Evolutionary conservation across 2,797 vertebrate species (phyloP).

Genomic region (Paguma larvata): DNA sequence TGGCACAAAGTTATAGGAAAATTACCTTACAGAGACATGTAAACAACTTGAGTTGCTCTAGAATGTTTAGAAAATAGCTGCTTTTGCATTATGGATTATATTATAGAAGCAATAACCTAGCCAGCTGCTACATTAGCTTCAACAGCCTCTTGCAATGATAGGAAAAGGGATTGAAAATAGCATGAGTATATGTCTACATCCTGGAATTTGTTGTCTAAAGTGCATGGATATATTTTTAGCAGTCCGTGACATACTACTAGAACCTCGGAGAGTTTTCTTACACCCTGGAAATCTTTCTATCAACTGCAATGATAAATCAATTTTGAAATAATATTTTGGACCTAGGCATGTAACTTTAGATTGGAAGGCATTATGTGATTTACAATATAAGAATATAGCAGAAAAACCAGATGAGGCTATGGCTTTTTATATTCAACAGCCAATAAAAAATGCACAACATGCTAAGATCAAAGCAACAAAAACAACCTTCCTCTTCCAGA

Average conservation of each 20-base stretch:
- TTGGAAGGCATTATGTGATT: neutral
- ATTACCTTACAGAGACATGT: conserved; percentile 75
- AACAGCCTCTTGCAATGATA: conserved; percentile 81
- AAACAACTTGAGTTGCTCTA: conserved; percentile 84
- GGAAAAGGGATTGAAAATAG: conserved; percentile 73
- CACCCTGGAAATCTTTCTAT: conserved; percentile 57
- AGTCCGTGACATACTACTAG: conserved; percentile 79
- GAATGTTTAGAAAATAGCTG: conserved; percentile 83
- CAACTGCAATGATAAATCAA: conserved; percentile 45
- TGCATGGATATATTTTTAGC: conserved; percentile 81
- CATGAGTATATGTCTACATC: conserved; percentile 67
- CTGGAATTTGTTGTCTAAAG: conserved; percentile 72
- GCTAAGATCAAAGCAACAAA: conserved; percentile 79
- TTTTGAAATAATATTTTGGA: conserved; percentile 65
- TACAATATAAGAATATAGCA: conserved; percentile 9
- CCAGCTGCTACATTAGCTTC: conserved; percentile 84
- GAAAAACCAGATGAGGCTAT: conserved; percentile 58
- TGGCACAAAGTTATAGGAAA: conserved; percentile 83
- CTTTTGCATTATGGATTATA: conserved; percentile 82
- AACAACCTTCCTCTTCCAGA: conserved; percentile 59
- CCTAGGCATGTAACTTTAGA: conserved; percentile 65
- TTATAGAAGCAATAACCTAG: conserved; percentile 78
- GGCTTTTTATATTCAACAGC: conserved; percentile 64
- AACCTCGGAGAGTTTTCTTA: conserved; percentile 79
- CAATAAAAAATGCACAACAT: conserved; percentile 74